Evolutionary conservation across 2,113 vertebrate genomes (phyloP).

Genomic region (Notiomystis cincta): DNA sequence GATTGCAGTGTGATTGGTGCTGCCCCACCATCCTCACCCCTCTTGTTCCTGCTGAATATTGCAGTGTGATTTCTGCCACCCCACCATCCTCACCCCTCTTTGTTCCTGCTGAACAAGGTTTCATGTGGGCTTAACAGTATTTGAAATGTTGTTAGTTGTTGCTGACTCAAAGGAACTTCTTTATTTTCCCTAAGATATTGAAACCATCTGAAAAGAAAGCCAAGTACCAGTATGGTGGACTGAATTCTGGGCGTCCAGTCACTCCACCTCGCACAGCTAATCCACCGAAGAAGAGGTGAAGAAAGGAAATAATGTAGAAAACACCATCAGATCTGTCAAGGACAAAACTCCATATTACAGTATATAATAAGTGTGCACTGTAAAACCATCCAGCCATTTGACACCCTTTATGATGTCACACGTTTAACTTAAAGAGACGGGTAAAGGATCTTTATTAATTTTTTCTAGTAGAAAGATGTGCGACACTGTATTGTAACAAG

Average conservation of each 20-base stretch:
- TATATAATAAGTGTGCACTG: constrained; percentile 83
- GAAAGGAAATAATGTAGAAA: constrained; percentile 69
- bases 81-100: no score
- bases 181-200: constrained; percentile 79
- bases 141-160: neutral
- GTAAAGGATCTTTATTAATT: constrained; percentile 82
- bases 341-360: constrained; percentile 81
- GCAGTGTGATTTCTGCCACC: rapidly evolving
- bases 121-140: neutral
- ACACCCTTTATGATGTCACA: constrained; percentile 84
- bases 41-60: neutral
- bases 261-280: constrained; percentile 92
- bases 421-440: constrained; percentile 84
- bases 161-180: constrained; percentile 3
- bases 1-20: neutral
- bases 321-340: constrained; percentile 76
- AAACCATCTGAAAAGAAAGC: constrained; percentile 97
- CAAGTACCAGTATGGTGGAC: constrained; percentile 92
- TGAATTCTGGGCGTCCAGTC: constrained; percentile 90
- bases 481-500: constrained; percentile 81
- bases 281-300: constrained; percentile 95
- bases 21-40: rapidly evolving
- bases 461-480: constrained; percentile 82
- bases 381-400: constrained; percentile 85
- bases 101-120: neutral